These are phyloP conservation scores for Tricholauxania praeusta DNA, from an alignment of 2,888 invertebrate genomes.

Conservation along the genomic window DNA sequence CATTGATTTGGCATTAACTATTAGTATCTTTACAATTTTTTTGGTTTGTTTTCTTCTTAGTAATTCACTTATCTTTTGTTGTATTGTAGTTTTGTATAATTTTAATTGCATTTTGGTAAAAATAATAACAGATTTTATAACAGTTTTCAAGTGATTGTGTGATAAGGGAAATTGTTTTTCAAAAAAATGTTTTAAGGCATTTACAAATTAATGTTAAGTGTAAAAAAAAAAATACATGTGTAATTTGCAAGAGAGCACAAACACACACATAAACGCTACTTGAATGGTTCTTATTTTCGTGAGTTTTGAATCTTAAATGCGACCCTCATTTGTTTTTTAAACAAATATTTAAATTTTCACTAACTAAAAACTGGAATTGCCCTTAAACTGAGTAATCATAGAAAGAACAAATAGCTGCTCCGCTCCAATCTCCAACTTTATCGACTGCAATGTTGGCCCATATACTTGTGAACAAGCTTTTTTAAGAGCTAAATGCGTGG, in stretches of 20 bases:
- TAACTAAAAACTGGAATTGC: too few species aligned
- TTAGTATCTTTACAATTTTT: constrained; percentile 34
- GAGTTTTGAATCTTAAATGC: not conserved
- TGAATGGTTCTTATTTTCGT: not conserved
- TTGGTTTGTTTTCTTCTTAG: constrained; percentile 31
- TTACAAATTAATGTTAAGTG: constrained; percentile 17
- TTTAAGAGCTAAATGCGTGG: too few species aligned
- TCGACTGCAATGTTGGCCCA: too few species aligned
- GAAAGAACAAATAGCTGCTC: too few species aligned
- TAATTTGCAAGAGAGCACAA: constrained; percentile 52
- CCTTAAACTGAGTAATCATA: too few species aligned
- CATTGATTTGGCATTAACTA: constrained; percentile 48
- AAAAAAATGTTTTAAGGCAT: constrained; percentile 34
- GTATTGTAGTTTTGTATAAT: constrained; percentile 39
- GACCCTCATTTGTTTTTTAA: not conserved
- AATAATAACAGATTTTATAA: constrained; percentile 13
- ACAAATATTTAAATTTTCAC: too few species aligned
- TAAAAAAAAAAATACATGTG: constrained; percentile 39
- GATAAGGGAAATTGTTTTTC: constrained; percentile 19
- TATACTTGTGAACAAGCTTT: too few species aligned
- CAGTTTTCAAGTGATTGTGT: constrained; percentile 21
- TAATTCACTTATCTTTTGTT: constrained; percentile 49
- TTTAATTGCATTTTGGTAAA: constrained; percentile 35
- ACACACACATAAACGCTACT: constrained; percentile 13
- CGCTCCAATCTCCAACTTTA: too few species aligned